phyloP scores from a whole-genome alignment of 1,140 invertebrate genomes.

The Neodiprion pinetum region DNA sequence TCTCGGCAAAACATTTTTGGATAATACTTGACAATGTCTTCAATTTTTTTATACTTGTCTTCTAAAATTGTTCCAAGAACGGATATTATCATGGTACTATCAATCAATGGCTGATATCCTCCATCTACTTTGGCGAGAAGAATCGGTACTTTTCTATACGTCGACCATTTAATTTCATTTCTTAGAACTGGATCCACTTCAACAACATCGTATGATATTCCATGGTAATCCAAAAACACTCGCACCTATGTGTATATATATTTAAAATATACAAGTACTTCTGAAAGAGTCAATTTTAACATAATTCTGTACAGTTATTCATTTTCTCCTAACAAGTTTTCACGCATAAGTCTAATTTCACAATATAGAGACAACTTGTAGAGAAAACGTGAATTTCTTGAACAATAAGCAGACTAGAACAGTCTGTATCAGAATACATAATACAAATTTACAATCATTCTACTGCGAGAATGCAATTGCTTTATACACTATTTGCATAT shows the following conservation, averaged over 20 bases:
- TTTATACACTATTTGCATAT: too few species aligned
- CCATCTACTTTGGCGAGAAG: slow-evolving; percentile 78
- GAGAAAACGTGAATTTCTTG: too few species aligned
- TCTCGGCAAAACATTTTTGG: slow-evolving; percentile 75
- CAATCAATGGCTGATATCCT: slow-evolving; percentile 86
- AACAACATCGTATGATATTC: slow-evolving; percentile 93
- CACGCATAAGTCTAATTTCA: too few species aligned
- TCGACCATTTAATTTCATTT: slow-evolving; percentile 91
- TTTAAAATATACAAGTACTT: slow-evolving; percentile 3
- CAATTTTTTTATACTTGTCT: slow-evolving; percentile 69
- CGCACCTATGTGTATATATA: slow-evolving; percentile 64
- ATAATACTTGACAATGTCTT: slow-evolving; percentile 83
- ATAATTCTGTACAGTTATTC: too few species aligned
- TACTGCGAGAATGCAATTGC: too few species aligned
- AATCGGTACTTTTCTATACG: slow-evolving; percentile 96
- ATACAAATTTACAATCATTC: too few species aligned
- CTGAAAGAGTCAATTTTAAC: too few species aligned
- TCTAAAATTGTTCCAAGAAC: slow-evolving; percentile 80
- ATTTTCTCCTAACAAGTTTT: too few species aligned
- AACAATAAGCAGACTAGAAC: too few species aligned
- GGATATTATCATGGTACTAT: slow-evolving; percentile 95
- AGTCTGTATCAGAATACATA: too few species aligned
- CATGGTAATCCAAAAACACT: slow-evolving; percentile 92
- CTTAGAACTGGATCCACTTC: slow-evolving; percentile 96
- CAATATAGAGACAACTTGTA: too few species aligned